Conservation (phyloP, 53 echinoderm and acorn worm genomes). For the Echinometra lucunter region DNA sequence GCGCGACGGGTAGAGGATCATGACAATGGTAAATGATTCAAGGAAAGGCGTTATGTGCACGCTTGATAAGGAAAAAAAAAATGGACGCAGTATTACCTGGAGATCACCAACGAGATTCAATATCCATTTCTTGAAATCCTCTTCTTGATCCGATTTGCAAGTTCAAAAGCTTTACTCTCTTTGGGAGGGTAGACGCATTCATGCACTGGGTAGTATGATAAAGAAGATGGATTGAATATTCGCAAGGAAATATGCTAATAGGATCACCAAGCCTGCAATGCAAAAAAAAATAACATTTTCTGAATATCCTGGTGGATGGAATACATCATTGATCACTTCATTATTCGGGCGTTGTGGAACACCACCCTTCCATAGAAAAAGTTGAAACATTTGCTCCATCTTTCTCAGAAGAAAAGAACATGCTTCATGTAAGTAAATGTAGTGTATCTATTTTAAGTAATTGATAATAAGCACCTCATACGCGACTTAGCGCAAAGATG, state of each 20-base stretch:
- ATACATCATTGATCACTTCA: background rate
- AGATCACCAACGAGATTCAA: background rate
- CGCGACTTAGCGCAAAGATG: background rate
- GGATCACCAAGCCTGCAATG: background rate
- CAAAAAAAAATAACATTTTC: background rate
- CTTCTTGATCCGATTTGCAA: background rate
- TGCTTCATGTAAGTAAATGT: background rate
- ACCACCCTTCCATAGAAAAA: no score
- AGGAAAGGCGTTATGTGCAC: background rate
- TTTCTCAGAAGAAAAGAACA: background rate
- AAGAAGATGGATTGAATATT: background rate
- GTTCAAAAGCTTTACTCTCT: background rate
- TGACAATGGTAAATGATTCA: background rate
- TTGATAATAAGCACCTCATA: background rate
- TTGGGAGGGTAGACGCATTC: background rate
- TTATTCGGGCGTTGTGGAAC: background rate
- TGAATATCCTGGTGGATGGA: background rate
- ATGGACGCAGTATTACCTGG: background rate
- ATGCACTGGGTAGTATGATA: background rate
- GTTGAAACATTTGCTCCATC: background rate
- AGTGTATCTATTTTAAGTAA: background rate
- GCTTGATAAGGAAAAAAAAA: background rate
- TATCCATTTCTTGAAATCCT: background rate
- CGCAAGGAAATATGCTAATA: background rate
- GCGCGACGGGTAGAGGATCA: background rate